Evolutionary conservation across 2,888 invertebrate species (phyloP).

Genomic region (Mesopsocus fuscifrons): DNA sequence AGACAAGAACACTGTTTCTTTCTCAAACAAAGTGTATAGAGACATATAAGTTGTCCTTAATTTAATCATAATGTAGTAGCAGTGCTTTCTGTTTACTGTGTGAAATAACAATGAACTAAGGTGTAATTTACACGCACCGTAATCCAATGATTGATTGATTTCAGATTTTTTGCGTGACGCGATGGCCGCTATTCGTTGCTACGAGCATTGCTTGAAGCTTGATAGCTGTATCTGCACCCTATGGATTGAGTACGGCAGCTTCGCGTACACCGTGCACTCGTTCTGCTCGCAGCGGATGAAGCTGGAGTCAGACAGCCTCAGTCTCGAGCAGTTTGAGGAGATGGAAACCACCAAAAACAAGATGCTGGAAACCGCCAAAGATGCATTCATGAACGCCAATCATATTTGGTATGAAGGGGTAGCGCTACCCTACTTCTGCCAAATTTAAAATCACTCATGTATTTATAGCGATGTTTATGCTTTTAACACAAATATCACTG

Average conservation of each 20-base stretch:
- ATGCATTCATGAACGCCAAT: constrained; percentile 18
- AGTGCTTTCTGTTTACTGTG: no score
- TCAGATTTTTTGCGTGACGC: constrained; percentile 39
- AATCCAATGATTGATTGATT: not conserved
- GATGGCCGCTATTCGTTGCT: constrained; percentile 58
- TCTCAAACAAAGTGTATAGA: no score
- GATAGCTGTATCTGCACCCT: constrained; percentile 53
- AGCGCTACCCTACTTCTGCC: no score
- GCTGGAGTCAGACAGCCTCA: constrained; percentile 29
- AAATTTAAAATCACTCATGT: no score
- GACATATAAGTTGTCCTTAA: no score
- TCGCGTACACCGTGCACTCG: constrained; percentile 78
- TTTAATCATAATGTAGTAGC: no score
- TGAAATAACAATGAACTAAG: no score
- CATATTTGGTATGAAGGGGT: not conserved
- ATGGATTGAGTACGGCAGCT: constrained; percentile 82
- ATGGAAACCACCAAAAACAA: constrained; percentile 58
- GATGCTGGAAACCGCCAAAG: constrained; percentile 56
- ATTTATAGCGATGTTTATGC: no score
- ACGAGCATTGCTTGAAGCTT: constrained; percentile 55
- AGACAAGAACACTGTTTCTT: no score
- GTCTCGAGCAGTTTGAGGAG: constrained; percentile 37
- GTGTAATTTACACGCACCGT: no score
- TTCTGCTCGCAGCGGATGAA: constrained; percentile 74
- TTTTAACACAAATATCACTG: no score